These are phyloP conservation scores for Pammene aurita DNA, from an alignment of 2,888 invertebrate species.

Conservation along the genomic window DNA sequence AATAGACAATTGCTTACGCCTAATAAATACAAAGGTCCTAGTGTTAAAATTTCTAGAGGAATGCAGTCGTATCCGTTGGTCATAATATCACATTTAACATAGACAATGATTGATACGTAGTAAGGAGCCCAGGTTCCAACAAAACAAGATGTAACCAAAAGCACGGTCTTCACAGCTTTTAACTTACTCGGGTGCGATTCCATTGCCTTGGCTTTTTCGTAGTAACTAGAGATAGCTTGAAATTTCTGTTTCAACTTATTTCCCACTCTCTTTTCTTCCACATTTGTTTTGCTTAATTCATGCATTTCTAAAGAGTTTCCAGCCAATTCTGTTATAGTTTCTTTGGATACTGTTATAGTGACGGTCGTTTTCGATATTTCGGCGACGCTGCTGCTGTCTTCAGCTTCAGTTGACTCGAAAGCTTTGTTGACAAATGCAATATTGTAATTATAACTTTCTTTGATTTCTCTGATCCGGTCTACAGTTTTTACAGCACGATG, in stretches of 20 bases:
- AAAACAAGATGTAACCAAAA: slow-evolving; percentile 82
- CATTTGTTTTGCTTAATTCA: slow-evolving; percentile 46
- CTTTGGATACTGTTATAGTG: slow-evolving; percentile 53
- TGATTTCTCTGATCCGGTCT: slow-evolving; percentile 70
- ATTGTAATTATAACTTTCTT: slow-evolving; percentile 52
- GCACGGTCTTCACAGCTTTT: slow-evolving; percentile 83
- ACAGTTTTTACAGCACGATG: slow-evolving; percentile 81
- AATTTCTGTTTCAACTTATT: slow-evolving; percentile 46
- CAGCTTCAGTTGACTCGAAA: slow-evolving; percentile 51
- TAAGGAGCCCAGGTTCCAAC: slow-evolving; percentile 84
- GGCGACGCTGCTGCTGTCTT: slow-evolving; percentile 46
- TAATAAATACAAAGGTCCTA: slow-evolving; percentile 82
- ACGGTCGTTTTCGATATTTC: slow-evolving; percentile 49
- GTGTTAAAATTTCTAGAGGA: slow-evolving; percentile 76
- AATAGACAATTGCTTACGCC: slow-evolving; percentile 82
- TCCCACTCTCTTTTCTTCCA: slow-evolving; percentile 43
- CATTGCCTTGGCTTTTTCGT: slow-evolving; percentile 47
- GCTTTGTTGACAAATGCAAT: slow-evolving; percentile 58
- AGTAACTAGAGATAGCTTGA: slow-evolving; percentile 48
- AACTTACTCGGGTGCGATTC: slow-evolving; percentile 73
- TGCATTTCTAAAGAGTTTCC: slow-evolving; percentile 46
- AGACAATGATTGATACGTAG: slow-evolving; percentile 79
- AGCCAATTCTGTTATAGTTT: slow-evolving; percentile 46
- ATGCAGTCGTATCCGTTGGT: slow-evolving; percentile 71
- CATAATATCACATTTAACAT: slow-evolving; percentile 74